These are phyloP conservation scores for Sylvilagus floridanus DNA, from an alignment of 2,797 vertebrate genomes.

Conservation along the genomic window DNA sequence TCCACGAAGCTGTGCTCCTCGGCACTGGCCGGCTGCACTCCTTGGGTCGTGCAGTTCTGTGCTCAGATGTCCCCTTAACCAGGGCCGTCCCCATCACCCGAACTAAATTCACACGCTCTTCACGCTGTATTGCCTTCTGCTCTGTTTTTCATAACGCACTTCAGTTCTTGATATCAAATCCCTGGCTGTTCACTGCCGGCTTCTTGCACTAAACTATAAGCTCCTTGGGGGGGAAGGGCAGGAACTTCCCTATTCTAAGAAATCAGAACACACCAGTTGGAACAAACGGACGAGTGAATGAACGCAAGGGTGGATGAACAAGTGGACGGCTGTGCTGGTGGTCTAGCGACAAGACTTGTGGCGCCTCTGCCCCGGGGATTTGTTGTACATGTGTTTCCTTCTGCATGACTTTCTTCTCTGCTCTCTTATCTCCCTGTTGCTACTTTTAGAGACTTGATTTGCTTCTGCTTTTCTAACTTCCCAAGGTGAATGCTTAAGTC, in stretches of 20 bases:
- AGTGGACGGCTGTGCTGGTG: not conserved
- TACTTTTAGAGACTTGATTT: not conserved
- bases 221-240: not conserved
- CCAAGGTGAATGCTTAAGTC: not conserved
- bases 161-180: not conserved
- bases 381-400: not conserved
- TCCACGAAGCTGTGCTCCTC: not conserved
- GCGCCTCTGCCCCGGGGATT: not conserved
- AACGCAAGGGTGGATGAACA: not conserved
- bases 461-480: not conserved
- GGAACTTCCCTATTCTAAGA: not conserved
- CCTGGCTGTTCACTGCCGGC: not conserved
- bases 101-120: not conserved
- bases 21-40: not conserved
- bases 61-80: not conserved
- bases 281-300: no score
- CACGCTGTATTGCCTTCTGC: no score
- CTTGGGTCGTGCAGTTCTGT: not conserved
- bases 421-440: not conserved
- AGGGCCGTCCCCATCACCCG: not conserved
- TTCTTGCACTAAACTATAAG: not conserved
- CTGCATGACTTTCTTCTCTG: not conserved
- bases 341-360: accelerated
- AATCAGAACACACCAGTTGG: not conserved
- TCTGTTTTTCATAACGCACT: not conserved